These are phyloP conservation scores for Phymatocera aterrima DNA, from an alignment of 2,888 invertebrate genomes.

Conservation along the genomic window DNA sequence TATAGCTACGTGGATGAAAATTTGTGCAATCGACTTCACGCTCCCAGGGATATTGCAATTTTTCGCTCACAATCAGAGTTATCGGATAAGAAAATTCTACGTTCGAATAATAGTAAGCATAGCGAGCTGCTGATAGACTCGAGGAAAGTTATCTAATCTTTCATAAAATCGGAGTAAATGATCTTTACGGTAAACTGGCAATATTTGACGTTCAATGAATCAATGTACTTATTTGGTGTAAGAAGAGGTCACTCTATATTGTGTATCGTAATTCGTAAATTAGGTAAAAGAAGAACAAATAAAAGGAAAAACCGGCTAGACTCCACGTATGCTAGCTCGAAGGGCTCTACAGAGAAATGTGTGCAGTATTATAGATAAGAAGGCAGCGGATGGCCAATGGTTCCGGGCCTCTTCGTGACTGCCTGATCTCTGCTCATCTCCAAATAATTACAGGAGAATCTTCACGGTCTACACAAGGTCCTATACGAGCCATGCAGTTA, in stretches of 20 bases:
- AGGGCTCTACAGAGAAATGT: slow-evolving; percentile 18
- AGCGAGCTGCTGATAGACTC: too few species aligned
- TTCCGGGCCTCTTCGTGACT: slow-evolving; percentile 35
- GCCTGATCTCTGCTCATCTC: slow-evolving; percentile 25
- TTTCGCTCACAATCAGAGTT: background rate
- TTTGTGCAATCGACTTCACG: slow-evolving; percentile 2
- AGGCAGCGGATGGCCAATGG: slow-evolving; percentile 34
- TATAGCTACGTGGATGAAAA: background rate
- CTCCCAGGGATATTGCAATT: slow-evolving; percentile 7
- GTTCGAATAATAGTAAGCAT: background rate
- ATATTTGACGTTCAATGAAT: slow-evolving; percentile 37
- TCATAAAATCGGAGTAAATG: background rate
- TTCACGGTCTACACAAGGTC: slow-evolving; percentile 21
- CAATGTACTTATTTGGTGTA: slow-evolving; percentile 51
- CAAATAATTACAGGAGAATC: slow-evolving; percentile 32
- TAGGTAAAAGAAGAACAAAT: background rate
- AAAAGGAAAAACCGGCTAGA: background rate
- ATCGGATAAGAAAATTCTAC: background rate
- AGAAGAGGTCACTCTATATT: slow-evolving; percentile 53
- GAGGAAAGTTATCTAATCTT: too few species aligned
- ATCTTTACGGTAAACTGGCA: slow-evolving; percentile 39
- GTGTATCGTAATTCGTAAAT: slow-evolving; percentile 53
- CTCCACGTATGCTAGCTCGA: background rate
- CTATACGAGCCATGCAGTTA: slow-evolving; percentile 11
- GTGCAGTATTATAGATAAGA: slow-evolving; percentile 13